Evolutionary conservation across 2,797 vertebrate species (phyloP).

Genomic region (Rhinichthys osculus): DNA sequence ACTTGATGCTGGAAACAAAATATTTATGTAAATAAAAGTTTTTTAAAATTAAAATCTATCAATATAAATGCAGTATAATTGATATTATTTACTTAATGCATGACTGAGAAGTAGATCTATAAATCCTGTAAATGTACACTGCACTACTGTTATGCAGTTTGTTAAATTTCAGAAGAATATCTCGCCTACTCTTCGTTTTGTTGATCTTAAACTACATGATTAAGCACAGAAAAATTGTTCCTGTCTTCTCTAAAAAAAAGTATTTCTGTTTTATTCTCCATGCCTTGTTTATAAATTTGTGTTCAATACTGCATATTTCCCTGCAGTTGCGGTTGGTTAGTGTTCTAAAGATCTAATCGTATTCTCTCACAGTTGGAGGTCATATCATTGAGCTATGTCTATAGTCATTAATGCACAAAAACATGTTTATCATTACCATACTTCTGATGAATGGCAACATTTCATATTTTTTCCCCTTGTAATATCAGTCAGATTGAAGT

Average conservation of each 20-base stretch:
- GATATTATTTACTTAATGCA: conserved; percentile 30
- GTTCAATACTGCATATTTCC: not conserved
- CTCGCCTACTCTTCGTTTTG: not conserved
- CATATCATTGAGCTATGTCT: conserved; percentile 32
- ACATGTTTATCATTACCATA: conserved; percentile 43
- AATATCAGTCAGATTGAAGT: conserved; percentile 30
- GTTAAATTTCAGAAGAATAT: not conserved
- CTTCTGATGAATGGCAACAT: conserved; percentile 35
- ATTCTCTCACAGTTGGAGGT: conserved; percentile 36
- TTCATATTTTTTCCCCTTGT: not conserved
- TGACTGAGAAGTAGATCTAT: conserved; percentile 16
- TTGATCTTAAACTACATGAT: not conserved
- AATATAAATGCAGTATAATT: conserved; percentile 32
- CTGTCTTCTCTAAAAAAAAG: conserved; percentile 2
- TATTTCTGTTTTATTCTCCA: not conserved
- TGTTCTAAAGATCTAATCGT: conserved; percentile 9
- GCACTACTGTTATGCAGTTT: not conserved
- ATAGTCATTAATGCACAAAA: conserved; percentile 42
- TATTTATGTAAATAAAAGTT: not conserved
- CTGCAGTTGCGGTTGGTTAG: not conserved
- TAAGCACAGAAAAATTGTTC: not conserved
- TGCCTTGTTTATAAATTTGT: conserved; percentile 6
- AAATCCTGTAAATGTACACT: conserved; percentile 1
- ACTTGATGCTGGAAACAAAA: not conserved
- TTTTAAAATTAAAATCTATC: not conserved